phyloP scores from a whole-genome alignment of 2,888 invertebrate species.

The Eupithecia insigniata region DNA sequence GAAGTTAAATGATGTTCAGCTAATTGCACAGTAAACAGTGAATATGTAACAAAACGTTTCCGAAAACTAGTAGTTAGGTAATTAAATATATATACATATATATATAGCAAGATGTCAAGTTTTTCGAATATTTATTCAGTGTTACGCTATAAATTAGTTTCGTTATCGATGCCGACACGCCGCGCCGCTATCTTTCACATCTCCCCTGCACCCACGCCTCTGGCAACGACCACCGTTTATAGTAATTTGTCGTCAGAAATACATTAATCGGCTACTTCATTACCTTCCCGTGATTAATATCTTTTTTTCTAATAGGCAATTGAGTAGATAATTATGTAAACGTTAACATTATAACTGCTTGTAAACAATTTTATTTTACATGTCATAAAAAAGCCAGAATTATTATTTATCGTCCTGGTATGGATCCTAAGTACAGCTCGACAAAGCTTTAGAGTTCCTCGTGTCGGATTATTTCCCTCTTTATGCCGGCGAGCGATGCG shows the following conservation, averaged over 20 bases:
- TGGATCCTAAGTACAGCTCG: slow-evolving; percentile 70
- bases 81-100: too few relatives aligned
- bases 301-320: slow-evolving; percentile 48
- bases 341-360: slow-evolving; percentile 38
- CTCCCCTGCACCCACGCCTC: slow-evolving; percentile 66
- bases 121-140: slow-evolving; percentile 50
- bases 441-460: slow-evolving; percentile 69
- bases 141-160: slow-evolving; percentile 62
- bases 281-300: slow-evolving; percentile 52
- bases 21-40: slow-evolving; percentile 38
- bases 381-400: slow-evolving; percentile 47
- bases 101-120: slow-evolving; percentile 36
- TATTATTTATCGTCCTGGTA: slow-evolving; percentile 67
- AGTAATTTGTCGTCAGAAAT: slow-evolving; percentile 66
- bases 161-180: slow-evolving; percentile 65
- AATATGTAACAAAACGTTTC: slow-evolving; percentile 39
- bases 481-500: slow-evolving; percentile 75
- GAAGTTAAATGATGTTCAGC: slow-evolving; percentile 35
- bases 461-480: slow-evolving; percentile 76
- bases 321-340: slow-evolving; percentile 36
- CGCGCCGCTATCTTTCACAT: slow-evolving; percentile 61
- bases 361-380: slow-evolving; percentile 54
- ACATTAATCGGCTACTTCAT: slow-evolving; percentile 58
- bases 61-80: slow-evolving; percentile 20
- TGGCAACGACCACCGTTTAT: slow-evolving; percentile 63